Evolutionary conservation across 2,888 invertebrate species (phyloP), one percentile per base, ranked within the genome.

Genomic region (Strigamia crassipes): DNA sequence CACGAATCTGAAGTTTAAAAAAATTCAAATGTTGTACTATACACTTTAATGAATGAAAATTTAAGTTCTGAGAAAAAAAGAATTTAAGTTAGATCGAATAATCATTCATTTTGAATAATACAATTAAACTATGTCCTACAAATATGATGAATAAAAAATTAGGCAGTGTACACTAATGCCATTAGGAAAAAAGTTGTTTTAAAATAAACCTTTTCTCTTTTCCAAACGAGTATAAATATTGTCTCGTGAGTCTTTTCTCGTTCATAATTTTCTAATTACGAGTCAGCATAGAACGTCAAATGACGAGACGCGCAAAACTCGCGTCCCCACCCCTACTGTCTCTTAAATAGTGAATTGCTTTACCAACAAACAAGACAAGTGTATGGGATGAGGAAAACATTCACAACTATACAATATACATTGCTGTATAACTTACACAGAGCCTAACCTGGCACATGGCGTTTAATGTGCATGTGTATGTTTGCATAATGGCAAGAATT

Each of bases 401-500:
- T 79, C 79, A 34, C 78, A 34, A 77, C 34, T 77, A 77, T 18
- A n/a, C 34, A 38, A 23, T 34, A 77, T 18, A n/a, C 34, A 38
- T 77, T 34, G 78, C 38, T 34, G 78, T 77, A 77, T 31, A 34
- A 77, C 34, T 77, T 79, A 41, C 42, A 79, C 79, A 18, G 18
- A 56, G 56, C 56, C 56, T 21, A 56, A 34, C 41, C 21, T 34
- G 15, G 41, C 79, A 23, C 42, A 38, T 79, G 15, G 56, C 46
- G 56, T 80, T 80, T 80, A 80, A 80, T 80, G 80, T 46, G 80
- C 80, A 80, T 80, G 80, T 56, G 80, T 56, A 23, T 80, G 80
- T 80, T 80, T 80, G 80, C 80, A 80, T 80, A 80, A 80, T 80
- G 80, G 80, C 51, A 79, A 80, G 56, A 80, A 56, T 80, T 80